Conservation (phyloP, 2,113 vertebrate genomes). For the Prionailurus bengalensis region DNA sequence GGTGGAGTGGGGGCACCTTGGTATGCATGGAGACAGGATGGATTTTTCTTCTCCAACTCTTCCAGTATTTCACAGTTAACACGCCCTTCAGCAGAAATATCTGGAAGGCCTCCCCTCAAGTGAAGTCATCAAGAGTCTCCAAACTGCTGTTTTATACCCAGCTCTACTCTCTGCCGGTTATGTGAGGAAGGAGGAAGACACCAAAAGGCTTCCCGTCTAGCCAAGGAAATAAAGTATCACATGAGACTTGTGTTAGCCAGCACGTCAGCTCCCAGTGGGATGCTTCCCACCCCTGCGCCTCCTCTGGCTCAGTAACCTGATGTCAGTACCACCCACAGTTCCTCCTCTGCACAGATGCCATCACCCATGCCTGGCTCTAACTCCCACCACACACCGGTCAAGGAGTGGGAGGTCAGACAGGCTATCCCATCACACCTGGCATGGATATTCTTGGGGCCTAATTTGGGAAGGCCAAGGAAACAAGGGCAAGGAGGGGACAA, state of each 20-base stretch:
- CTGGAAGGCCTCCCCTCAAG: not conserved
- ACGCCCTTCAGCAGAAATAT: not conserved
- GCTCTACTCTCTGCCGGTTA: not conserved
- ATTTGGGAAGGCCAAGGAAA: not conserved
- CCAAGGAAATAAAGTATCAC: not conserved
- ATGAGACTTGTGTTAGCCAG: not conserved
- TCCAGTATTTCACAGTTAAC: not conserved
- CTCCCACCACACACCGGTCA: not conserved
- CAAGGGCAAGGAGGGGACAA: not conserved
- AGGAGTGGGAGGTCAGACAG: not conserved
- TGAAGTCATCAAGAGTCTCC: not conserved
- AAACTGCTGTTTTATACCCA: not conserved
- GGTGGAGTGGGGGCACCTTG: rapidly evolving
- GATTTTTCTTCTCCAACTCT: not conserved
- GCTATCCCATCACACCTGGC: not conserved
- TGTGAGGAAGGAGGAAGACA: not conserved
- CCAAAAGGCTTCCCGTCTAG: not conserved
- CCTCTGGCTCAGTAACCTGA: not conserved
- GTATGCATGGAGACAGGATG: not conserved
- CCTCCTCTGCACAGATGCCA: not conserved
- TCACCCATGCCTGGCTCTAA: not conserved
- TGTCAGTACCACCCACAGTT: not conserved
- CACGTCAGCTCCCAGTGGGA: not conserved
- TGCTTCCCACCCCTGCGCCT: not conserved
- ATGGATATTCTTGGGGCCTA: not conserved